A percentile compares a stretch with the other conserved stretches of the same genome.
These are phyloP conservation scores for Microtus californicus DNA, from an alignment of 2,797 vertebrate species.

Conservation along the genomic window DNA sequence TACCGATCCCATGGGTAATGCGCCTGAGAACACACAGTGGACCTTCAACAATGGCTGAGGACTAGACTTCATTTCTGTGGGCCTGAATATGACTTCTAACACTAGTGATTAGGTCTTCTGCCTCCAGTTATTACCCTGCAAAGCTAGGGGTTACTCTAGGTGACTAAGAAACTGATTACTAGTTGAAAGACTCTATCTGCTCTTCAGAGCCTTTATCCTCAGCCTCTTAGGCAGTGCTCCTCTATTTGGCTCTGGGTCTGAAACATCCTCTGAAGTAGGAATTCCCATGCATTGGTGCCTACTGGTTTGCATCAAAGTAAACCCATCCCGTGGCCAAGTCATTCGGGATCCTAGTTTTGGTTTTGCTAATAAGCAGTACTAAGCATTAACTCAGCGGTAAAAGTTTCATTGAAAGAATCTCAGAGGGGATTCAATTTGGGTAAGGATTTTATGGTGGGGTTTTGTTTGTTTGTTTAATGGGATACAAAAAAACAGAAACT, in stretches of 20 bases:
- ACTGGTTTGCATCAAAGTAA: not conserved
- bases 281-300: accelerated
- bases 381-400: not conserved
- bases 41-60: not conserved
- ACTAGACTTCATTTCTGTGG: not conserved
- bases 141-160: not conserved
- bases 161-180: not conserved
- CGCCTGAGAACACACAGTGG: not conserved
- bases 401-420: not conserved
- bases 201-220: not conserved
- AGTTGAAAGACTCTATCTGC: not conserved
- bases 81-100: not conserved
- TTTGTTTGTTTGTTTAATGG: not conserved
- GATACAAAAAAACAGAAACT: not conserved
- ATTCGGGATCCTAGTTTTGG: not conserved
- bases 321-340: not conserved
- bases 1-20: not conserved
- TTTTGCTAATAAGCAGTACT: not conserved
- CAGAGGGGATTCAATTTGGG: not conserved
- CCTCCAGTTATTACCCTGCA: not conserved
- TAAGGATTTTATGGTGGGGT: not conserved
- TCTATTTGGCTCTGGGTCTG: not conserved
- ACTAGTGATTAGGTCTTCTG: not conserved
- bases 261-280: not conserved
- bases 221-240: not conserved